phyloP scores from a whole-genome alignment of 1,140 invertebrate genomes.

The Megalonaias nervosa region DNA sequence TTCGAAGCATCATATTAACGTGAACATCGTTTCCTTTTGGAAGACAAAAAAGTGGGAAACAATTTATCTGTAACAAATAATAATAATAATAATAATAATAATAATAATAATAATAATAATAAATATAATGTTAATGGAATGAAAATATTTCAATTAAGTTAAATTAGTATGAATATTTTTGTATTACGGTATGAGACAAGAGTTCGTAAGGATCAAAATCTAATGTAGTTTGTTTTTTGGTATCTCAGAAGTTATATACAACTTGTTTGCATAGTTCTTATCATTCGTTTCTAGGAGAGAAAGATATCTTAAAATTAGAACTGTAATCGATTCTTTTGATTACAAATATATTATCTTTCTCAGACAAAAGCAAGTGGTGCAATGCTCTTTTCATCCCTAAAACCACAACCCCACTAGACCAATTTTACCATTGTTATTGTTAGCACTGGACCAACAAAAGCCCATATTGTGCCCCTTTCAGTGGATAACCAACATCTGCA shows the following conservation, averaged over 20 bases:
- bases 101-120: no score
- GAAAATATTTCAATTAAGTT: no score
- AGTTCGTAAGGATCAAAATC: no score
- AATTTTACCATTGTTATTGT: constrained; percentile 44
- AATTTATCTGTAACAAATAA: no score
- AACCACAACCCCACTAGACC: no score
- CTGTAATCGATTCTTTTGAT: neutral
- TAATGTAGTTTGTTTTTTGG: neutral
- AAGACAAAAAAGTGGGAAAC: no score
- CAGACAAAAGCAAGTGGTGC: neutral
- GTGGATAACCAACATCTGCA: constrained; percentile 55
- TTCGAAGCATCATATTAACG: no score
- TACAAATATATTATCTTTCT: neutral
- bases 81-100: no score
- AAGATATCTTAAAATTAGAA: neutral
- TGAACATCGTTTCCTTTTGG: no score
- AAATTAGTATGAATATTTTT: no score
- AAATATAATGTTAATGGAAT: no score
- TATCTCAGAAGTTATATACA: neutral
- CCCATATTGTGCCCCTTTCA: constrained; percentile 43
- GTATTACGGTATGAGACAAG: no score
- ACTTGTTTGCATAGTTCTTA: neutral
- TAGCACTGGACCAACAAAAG: constrained; percentile 51
- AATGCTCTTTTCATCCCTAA: neutral
- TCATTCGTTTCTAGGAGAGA: neutral